Base-by-base conservation (phyloP, 2,113 vertebrate species). In the Erythrocercus mccallii region DNA sequence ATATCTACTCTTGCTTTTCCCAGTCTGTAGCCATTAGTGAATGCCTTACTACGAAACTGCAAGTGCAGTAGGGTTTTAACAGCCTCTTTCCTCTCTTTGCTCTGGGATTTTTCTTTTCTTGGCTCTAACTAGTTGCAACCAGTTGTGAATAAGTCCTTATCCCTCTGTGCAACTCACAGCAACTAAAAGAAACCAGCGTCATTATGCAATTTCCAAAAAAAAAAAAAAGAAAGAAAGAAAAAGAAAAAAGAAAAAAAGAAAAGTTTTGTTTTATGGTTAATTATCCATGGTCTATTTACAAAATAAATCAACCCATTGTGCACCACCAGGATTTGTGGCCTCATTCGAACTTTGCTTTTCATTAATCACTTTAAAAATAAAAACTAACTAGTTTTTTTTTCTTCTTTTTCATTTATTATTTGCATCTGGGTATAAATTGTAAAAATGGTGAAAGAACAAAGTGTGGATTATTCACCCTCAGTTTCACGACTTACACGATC, bases 291-390 rank as follows among this genome's bases (percentile, higher is more conserved):
- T 97, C 94, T 97, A 95, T 95, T 97, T 97, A 97, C 96, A 98
- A 98, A 97, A 97, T 97, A 97, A 98, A 97, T 97, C 96, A 96
- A 98, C 96, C 89, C 94, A 98, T 97, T 98, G 96, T 97, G 91
- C 93, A 97, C 96, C 91, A 97, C 82, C 74, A 97, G 92, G 92
- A 97, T 97, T 97, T 97, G 93, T 93, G 96, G 96, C 96, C 97
- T 96, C 94, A 97, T 95, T 80, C 98, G 97, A 97, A 97, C 97
- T 97, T 97, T 94, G 93, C 82, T 98, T 98, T 96, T 96, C 94
- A 97, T 97, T 97, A 97, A 96, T 96, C 94, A 97, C 95, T 97
- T 97, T 87, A 80, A 96, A 97, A 97, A 96, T 96, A 97, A 98
- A 96, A 97, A 92, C 92, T 92, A 95, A 96, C 91, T 95, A 81